A percentile compares a stretch with the other conserved stretches of the same genome.
These are phyloP conservation scores for Ceratina japonica DNA, from an alignment of 1,140 invertebrate species.

Conservation along the genomic window DNA sequence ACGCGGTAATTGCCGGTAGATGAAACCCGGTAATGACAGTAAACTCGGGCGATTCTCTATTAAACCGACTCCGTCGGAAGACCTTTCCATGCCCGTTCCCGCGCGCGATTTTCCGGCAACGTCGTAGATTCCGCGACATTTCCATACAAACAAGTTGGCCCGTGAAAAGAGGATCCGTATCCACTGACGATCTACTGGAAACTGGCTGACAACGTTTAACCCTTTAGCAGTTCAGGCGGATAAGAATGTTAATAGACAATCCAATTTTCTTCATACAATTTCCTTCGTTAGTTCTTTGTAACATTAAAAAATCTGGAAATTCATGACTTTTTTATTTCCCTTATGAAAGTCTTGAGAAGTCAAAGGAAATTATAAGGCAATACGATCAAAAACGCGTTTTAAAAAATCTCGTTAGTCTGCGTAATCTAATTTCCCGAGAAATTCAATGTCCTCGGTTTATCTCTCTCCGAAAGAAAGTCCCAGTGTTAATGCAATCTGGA, in stretches of 20 bases:
- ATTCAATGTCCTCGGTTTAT: not conserved
- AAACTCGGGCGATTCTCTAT: slow-evolving; percentile 61
- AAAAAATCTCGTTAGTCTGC: not conserved
- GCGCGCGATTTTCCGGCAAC: slow-evolving; percentile 13
- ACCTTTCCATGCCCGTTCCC: slow-evolving; percentile 31
- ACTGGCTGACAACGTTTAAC: slow-evolving; percentile 28
- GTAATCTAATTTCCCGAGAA: not conserved
- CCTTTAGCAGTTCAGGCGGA: too few species aligned
- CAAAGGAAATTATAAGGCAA: too few species aligned
- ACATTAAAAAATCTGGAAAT: too few species aligned
- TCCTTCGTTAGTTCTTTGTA: too few species aligned
- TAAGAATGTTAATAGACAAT: too few species aligned
- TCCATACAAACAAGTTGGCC: slow-evolving; percentile 72
- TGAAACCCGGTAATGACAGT: slow-evolving; percentile 51
- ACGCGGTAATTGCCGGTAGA: slow-evolving; percentile 47
- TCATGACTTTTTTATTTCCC: too few species aligned
- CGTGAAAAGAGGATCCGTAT: slow-evolving; percentile 66
- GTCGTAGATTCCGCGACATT: slow-evolving; percentile 63
- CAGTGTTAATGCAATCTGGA: slow-evolving; percentile 36
- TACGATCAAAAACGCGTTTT: not conserved
- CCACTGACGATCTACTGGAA: slow-evolving; percentile 48
- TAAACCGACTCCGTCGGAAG: too few species aligned
- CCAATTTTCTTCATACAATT: too few species aligned
- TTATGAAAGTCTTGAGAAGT: too few species aligned
- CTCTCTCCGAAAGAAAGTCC: slow-evolving; percentile 2